Evolutionary conservation across 2,113 vertebrate species (phyloP).

Genomic region (Lycocorax pyrrhopterus): DNA sequence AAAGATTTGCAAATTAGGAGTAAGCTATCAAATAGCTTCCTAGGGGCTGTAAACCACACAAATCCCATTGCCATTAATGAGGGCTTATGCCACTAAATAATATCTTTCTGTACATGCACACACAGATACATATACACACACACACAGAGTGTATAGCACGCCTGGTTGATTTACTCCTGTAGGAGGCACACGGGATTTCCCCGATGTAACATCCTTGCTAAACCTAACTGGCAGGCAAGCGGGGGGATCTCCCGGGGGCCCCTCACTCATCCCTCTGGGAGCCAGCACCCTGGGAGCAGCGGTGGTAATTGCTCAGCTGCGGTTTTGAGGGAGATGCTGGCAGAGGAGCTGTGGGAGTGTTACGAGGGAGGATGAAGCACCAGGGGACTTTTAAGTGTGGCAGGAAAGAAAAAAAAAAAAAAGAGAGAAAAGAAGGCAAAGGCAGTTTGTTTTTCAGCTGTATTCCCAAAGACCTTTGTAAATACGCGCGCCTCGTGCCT

Average conservation of each 20-base stretch:
- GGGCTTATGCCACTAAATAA: slow-evolving; percentile 12
- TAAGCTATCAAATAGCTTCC: slow-evolving; percentile 39
- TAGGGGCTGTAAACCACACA: not conserved
- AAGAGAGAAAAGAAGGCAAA: not conserved
- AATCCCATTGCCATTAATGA: slow-evolving; percentile 35
- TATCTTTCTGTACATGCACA: not conserved
- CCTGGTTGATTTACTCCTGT: not conserved
- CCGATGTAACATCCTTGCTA: fast-evolving
- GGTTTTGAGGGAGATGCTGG: not conserved
- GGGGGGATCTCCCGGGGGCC: not conserved
- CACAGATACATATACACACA: fast-evolving
- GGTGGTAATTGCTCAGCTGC: not conserved
- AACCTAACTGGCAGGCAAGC: not conserved
- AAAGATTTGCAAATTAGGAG: slow-evolving; percentile 51
- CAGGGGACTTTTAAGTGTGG: slow-evolving; percentile 5
- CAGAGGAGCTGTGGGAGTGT: slow-evolving; percentile 40
- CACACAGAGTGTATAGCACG: fast-evolving
- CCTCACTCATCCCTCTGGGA: not conserved
- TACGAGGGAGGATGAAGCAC: not conserved
- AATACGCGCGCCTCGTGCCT: not conserved
- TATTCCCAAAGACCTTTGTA: not conserved
- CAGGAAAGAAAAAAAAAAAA: too few species aligned
- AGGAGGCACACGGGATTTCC: not conserved
- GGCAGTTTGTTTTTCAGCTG: slow-evolving; percentile 3
- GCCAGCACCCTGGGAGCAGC: not conserved